These are phyloP conservation scores for Peromyscus nudipes DNA, from an alignment of 2,797 vertebrate species.

Conservation along the genomic window DNA sequence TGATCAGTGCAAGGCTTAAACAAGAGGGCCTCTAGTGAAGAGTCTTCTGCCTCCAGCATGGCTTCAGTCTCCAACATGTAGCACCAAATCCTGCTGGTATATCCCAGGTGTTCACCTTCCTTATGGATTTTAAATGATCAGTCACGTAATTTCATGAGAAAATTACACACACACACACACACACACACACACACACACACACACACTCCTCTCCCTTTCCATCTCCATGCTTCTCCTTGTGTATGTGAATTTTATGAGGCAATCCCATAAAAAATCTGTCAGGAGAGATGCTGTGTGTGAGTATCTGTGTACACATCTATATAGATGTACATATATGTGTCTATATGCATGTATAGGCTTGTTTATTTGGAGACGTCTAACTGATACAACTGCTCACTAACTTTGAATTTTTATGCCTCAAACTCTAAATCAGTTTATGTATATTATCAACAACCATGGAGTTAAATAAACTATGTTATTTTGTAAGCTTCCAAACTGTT, in stretches of 20 bases:
- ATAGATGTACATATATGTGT: background rate
- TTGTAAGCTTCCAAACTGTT: background rate
- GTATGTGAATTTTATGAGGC: background rate
- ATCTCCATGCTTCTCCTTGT: background rate
- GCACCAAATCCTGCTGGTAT: background rate
- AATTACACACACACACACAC: background rate
- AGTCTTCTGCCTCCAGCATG: background rate
- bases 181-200: background rate
- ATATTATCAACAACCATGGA: background rate
- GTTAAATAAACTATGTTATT: background rate
- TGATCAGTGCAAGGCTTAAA: background rate
- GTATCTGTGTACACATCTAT: background rate
- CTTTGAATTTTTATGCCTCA: background rate
- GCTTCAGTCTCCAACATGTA: background rate
- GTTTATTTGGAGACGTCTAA: background rate
- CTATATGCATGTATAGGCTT: background rate
- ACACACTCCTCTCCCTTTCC: too few relatives aligned
- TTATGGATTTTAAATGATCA: background rate
- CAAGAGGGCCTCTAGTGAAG: background rate
- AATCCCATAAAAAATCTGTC: background rate
- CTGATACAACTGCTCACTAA: background rate
- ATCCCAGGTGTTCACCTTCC: background rate
- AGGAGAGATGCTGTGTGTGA: background rate
- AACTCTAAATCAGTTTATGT: background rate
- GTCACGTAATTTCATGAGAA: background rate